Percentiles rank a stretch among this genome's conserved stretches.
phyloP scores from a whole-genome alignment of 2,113 vertebrate species.

The Stictonetta naevosa region DNA sequence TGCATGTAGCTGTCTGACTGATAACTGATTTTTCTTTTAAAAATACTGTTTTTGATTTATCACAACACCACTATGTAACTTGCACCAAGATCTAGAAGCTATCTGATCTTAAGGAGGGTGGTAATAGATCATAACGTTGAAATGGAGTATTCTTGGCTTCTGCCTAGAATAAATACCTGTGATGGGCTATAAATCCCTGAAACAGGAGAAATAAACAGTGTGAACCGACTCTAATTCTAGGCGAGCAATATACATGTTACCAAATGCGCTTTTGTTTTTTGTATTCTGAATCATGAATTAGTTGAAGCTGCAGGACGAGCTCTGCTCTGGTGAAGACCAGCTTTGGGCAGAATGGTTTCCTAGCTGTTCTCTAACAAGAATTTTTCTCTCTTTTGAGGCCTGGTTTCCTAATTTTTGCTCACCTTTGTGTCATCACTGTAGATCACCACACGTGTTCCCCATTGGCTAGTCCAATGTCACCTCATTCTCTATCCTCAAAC shows the following conservation, averaged over 20 bases:
- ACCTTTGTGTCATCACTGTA: conserved; percentile 75
- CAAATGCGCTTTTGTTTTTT: neutral
- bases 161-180: neutral
- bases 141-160: neutral
- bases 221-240: neutral
- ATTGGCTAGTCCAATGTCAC: conserved; percentile 97
- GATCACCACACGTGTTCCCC: conserved; percentile 94
- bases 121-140: neutral
- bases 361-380: conserved; percentile 32
- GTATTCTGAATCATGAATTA: neutral
- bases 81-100: neutral
- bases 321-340: neutral
- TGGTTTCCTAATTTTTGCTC: conserved; percentile 49
- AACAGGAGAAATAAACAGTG: neutral
- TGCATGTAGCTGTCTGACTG: neutral
- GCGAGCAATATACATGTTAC: neutral
- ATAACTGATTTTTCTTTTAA: neutral
- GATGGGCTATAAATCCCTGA: neutral
- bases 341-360: neutral
- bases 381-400: conserved; percentile 35
- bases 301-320: conserved; percentile 19
- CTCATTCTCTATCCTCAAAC: conserved; percentile 95
- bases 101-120: neutral
- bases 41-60: neutral
- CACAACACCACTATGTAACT: neutral